Base-by-base conservation (phyloP, 2,113 vertebrate genomes). In the Cygnus atratus region DNA sequence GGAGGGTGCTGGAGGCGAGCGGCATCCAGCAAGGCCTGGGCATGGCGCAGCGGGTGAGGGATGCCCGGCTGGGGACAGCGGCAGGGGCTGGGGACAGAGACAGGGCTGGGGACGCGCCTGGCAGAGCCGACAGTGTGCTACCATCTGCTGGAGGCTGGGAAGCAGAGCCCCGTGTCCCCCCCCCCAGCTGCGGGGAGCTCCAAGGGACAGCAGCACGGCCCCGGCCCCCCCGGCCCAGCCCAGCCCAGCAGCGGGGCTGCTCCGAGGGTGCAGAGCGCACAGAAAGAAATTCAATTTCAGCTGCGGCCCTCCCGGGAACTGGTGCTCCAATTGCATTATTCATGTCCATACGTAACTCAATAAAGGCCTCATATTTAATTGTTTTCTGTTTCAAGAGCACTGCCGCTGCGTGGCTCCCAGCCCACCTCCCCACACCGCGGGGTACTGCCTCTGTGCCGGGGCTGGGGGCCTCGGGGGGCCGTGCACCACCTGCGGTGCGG, bases 61-160 rank as follows among this genome's bases (percentile, higher is more conserved):
- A 43, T 1, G 5, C 55, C 41, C 7, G 58, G 43, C 8, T 29
- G 58, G 37, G 46, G 37, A 31, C 14, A 3, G 17, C 67, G 71
- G 11, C 66, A 33, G 50, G 50, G 20, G 63, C 70, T 85, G 55
- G 77, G 63, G 41, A 55, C 10, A 2, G 26, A 6, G 50, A 33
- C 70, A 13, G 43, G 21, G 22, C 66, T 70, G 83, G 79, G 58
- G 65, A 73, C 8, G 4, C 37, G 39, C 67, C 50, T 41, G 76
- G 83, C 4, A 10, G 62, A 65, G 26, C 48, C 1, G 20, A 68
- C 93, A 43, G 63, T 4, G 10, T 95, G 94, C 96, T 90, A 86
- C 94, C 96, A 93, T 86, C 91, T 93, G 88, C 93, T 91, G 94
- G 96, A 93, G 82, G 88, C 54, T 16, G 76, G 43, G 80, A 55